A percentile compares a stretch with the other conserved stretches of the same genome.
Evolutionary conservation across 2,113 vertebrate species (phyloP).

Genomic region (Carettochelys insculpta): DNA sequence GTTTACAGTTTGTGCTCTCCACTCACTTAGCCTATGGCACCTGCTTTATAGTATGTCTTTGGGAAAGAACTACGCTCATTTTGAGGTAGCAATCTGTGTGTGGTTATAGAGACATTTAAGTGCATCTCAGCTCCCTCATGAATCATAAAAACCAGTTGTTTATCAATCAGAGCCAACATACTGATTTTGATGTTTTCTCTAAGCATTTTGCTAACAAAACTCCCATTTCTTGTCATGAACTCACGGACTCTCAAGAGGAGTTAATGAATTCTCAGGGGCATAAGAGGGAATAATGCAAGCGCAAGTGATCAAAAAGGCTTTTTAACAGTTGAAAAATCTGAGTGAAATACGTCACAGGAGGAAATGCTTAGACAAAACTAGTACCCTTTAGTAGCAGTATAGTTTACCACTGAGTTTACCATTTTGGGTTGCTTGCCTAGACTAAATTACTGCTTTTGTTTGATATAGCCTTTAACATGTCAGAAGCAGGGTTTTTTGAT

Average conservation of each 20-base stretch:
- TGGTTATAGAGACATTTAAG: background rate
- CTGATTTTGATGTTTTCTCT: background rate
- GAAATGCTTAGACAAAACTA: background rate
- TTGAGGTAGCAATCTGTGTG: accelerated
- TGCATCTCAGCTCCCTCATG: background rate
- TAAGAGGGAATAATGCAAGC: background rate
- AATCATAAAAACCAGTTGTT: accelerated
- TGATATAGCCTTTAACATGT: background rate
- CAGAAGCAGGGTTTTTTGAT: background rate
- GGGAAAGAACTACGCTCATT: background rate
- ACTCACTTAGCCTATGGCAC: background rate
- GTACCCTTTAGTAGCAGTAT: background rate
- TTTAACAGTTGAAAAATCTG: background rate
- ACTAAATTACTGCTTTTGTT: background rate
- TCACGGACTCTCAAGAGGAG: background rate
- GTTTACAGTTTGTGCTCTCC: background rate
- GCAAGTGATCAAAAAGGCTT: too few species aligned
- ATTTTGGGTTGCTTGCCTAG: background rate
- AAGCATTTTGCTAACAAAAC: background rate
- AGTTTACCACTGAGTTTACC: background rate
- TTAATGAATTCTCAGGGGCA: accelerated
- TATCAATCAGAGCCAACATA: background rate
- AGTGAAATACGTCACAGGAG: background rate
- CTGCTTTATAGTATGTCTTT: background rate
- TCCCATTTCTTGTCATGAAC: background rate